These are phyloP conservation scores for Neodiprion fabricii DNA, from an alignment of 1,140 invertebrate species.

Conservation along the genomic window DNA sequence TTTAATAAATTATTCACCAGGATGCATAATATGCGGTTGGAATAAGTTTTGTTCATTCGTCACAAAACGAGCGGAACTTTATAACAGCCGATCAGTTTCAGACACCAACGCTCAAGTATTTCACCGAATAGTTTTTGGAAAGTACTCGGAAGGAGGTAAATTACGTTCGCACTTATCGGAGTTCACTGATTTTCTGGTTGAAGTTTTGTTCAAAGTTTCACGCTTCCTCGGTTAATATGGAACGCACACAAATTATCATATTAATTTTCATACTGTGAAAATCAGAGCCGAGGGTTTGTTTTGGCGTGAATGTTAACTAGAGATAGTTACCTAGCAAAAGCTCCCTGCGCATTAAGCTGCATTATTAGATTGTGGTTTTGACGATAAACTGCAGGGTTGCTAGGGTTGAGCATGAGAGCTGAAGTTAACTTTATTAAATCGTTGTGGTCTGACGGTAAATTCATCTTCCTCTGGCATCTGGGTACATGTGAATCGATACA, in stretches of 20 bases:
- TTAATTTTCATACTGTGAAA: background rate
- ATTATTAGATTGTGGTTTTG: background rate
- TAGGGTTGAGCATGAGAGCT: background rate
- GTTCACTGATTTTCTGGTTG: no score
- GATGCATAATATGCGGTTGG: no score
- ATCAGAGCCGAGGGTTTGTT: background rate
- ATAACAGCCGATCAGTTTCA: no score
- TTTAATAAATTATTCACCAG: no score
- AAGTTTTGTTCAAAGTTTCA: no score
- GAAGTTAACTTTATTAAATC: slow-evolving; percentile 1
- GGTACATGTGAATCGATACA: background rate
- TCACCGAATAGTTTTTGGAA: no score
- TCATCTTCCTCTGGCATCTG: background rate
- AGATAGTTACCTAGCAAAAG: background rate
- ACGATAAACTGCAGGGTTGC: background rate
- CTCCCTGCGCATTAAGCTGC: background rate
- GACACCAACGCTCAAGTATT: no score
- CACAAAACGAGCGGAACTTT: no score
- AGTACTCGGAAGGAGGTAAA: no score
- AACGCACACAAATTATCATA: background rate
- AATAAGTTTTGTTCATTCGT: no score
- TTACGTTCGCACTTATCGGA: no score
- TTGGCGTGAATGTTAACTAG: background rate
- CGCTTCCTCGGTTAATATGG: background rate
- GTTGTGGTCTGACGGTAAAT: background rate